Evolutionary conservation across 2,113 vertebrate species (phyloP).

Genomic region (Ictalurus punctatus): DNA sequence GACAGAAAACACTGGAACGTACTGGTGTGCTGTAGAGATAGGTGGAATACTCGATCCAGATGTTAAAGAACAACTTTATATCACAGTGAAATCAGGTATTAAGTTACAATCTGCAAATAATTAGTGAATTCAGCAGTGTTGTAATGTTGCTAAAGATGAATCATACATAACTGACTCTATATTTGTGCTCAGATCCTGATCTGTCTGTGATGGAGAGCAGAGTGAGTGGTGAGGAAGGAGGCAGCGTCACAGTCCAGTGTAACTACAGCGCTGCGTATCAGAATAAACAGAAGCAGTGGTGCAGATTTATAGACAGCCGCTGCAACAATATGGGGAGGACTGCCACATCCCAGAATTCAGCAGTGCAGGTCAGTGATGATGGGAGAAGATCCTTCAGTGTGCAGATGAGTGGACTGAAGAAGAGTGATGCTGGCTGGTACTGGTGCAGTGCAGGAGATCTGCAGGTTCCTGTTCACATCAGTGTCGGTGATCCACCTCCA

Average conservation of each 20-base stretch:
- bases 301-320: too few relatives aligned
- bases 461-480: slow-evolving; percentile 5
- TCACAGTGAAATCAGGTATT: slow-evolving; percentile 33
- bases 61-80: background rate
- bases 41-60: accelerated
- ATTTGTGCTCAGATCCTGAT: background rate
- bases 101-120: background rate
- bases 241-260: slow-evolving; percentile 47
- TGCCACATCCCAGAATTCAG: background rate
- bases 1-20: background rate
- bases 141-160: background rate
- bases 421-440: slow-evolving; percentile 8
- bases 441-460: slow-evolving; percentile 13
- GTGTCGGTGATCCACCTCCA: background rate
- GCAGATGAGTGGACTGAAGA: background rate
- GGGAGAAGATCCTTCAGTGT: background rate
- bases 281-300: slow-evolving; percentile 37
- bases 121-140: background rate
- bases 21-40: slow-evolving; percentile 35
- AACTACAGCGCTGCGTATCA: slow-evolving; percentile 29
- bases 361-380: background rate
- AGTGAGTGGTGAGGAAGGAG: slow-evolving; percentile 42
- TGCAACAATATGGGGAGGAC: background rate
- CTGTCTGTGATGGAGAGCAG: background rate
- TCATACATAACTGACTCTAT: background rate